These are phyloP conservation scores for Torymus tubicola DNA, from an alignment of 2,888 invertebrate species.

Conservation along the genomic window DNA sequence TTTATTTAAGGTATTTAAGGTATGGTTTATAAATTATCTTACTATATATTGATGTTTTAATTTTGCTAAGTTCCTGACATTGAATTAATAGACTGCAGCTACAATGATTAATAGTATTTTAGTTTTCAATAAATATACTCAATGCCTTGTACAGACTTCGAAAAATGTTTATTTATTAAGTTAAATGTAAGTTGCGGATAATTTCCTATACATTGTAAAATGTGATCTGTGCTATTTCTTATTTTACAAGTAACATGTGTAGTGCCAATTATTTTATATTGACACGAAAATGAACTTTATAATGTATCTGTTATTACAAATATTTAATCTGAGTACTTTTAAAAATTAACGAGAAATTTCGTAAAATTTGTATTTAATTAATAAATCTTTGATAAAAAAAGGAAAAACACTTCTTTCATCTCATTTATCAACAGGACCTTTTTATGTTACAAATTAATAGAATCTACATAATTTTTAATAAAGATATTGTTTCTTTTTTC, in stretches of 20 bases:
- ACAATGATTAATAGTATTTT: conserved; percentile 8
- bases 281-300: too few relatives aligned
- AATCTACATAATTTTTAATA: too few relatives aligned
- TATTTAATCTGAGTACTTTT: neutral
- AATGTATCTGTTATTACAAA: neutral
- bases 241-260: neutral
- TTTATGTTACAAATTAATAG: too few relatives aligned
- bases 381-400: conserved; percentile 17
- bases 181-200: conserved; percentile 11
- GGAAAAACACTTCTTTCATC: neutral
- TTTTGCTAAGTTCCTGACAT: conserved; percentile 25
- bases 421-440: neutral
- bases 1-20: neutral
- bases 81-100: conserved; percentile 33
- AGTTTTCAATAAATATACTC: neutral
- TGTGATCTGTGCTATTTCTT: neutral
- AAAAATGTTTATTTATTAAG: neutral
- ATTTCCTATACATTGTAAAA: neutral
- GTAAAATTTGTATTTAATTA: conserved; percentile 21
- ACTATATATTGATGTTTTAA: conserved; percentile 9
- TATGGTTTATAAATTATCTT: neutral
- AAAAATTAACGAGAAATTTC: conserved; percentile 4
- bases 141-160: neutral
- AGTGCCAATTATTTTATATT: too few relatives aligned
- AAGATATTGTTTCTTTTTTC: too few relatives aligned